phyloP scores from a whole-genome alignment of 1,140 invertebrate genomes.

The Euborellia annulipes region DNA sequence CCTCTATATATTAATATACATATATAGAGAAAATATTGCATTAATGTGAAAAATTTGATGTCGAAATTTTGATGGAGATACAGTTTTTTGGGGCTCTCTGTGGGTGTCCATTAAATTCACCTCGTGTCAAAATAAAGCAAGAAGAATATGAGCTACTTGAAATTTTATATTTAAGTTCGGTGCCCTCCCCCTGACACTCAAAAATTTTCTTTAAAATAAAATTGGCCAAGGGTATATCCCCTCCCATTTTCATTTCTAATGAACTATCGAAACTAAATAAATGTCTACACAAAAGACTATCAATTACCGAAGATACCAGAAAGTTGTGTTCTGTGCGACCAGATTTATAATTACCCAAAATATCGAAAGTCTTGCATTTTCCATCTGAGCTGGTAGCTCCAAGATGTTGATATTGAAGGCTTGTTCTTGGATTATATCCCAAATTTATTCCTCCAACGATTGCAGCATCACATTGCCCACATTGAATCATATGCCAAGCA shows the following conservation, averaged over 20 bases:
- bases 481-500: conserved; percentile 34
- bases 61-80: not conserved
- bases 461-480: conserved; percentile 36
- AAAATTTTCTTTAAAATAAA: too few relatives aligned
- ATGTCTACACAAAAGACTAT: too few relatives aligned
- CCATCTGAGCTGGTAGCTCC: conserved; percentile 47
- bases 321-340: too few relatives aligned
- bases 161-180: too few relatives aligned
- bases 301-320: too few relatives aligned
- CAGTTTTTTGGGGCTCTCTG: not conserved
- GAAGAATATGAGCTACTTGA: too few relatives aligned
- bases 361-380: not conserved
- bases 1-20: not conserved
- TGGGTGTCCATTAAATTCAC: not conserved
- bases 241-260: too few relatives aligned
- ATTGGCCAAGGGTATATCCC: too few relatives aligned
- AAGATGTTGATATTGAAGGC: conserved; percentile 37
- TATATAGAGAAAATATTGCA: not conserved
- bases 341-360: too few relatives aligned
- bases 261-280: too few relatives aligned
- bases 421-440: conserved; percentile 42
- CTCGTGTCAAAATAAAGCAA: not conserved
- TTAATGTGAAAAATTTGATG: not conserved
- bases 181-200: too few relatives aligned
- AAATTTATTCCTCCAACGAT: conserved; percentile 42